Conservation (phyloP, 2,888 invertebrate species). For the Scaptomyza caliginosa region DNA sequence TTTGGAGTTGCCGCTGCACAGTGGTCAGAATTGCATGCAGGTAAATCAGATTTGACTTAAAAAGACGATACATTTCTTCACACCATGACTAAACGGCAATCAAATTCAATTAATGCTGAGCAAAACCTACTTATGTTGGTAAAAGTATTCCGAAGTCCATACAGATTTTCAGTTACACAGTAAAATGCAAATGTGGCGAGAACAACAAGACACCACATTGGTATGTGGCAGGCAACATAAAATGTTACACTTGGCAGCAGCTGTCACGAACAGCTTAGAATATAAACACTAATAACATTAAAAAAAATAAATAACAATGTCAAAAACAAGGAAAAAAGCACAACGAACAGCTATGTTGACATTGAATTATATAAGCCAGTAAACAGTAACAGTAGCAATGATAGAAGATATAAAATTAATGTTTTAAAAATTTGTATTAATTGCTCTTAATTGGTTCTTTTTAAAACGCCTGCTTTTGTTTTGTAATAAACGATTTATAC, state of each 20-base stretch:
- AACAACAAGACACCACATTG: not conserved
- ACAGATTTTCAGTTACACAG: not conserved
- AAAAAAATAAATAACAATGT: not conserved
- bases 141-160: too few species aligned
- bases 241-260: not conserved
- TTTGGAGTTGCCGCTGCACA: conserved; percentile 9
- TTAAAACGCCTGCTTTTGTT: too few species aligned
- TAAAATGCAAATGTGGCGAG: not conserved
- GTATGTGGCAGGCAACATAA: not conserved
- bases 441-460: too few species aligned
- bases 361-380: not conserved
- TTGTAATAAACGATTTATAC: too few species aligned
- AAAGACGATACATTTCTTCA: too few species aligned
- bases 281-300: not conserved
- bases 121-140: too few species aligned
- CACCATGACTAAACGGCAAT: too few species aligned
- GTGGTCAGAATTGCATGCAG: not conserved
- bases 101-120: too few species aligned
- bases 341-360: not conserved
- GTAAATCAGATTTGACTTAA: too few species aligned
- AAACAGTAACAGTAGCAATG: not conserved
- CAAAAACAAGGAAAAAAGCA: not conserved
- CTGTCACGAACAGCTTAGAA: not conserved
- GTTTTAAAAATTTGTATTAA: too few species aligned
- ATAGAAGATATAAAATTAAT: not conserved